Percentiles rank a stretch among this genome's conserved stretches.
Conservation (phyloP, 1,140 invertebrate genomes). For the Drosophila miranda region DNA sequence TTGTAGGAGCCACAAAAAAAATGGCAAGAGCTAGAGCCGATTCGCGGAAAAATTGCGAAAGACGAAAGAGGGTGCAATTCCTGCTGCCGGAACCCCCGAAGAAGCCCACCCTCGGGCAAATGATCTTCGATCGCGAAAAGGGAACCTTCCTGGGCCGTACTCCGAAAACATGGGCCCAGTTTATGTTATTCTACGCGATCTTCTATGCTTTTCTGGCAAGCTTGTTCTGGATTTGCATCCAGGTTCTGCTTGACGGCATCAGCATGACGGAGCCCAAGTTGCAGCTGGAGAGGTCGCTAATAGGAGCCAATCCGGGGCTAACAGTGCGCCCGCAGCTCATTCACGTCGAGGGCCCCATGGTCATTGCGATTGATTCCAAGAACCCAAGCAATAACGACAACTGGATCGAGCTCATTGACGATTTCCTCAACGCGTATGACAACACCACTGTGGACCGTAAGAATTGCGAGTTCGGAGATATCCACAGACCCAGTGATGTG, state of each 20-base stretch:
- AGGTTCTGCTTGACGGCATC: slow-evolving; percentile 89
- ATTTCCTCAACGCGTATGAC: slow-evolving; percentile 88
- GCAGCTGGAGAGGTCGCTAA: slow-evolving; percentile 88
- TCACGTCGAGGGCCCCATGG: slow-evolving; percentile 88
- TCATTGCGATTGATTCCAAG: slow-evolving; percentile 90
- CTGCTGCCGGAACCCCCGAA: no score
- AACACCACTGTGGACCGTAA: slow-evolving; percentile 85
- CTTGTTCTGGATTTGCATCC: slow-evolving; percentile 92
- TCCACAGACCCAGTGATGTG: slow-evolving; percentile 84
- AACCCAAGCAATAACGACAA: slow-evolving; percentile 86
- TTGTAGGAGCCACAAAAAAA: no score
- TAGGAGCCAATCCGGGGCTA: slow-evolving; percentile 94
- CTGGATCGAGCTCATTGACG: slow-evolving; percentile 87
- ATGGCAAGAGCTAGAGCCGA: no score
- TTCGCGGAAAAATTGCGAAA: no score
- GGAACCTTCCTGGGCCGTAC: no score
- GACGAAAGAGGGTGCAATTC: no score
- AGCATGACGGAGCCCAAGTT: slow-evolving; percentile 88
- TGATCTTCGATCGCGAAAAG: no score
- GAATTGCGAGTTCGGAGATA: slow-evolving; percentile 87
- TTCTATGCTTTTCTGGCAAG: slow-evolving; percentile 91
- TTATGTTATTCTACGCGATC: slow-evolving; percentile 91
- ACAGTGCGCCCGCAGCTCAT: slow-evolving; percentile 93
- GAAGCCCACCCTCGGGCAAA: no score
- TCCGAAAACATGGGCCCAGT: slow-evolving; percentile 77